phyloP scores from a whole-genome alignment of 2,888 invertebrate genomes.

The Chrysotoxum bicinctum region DNA sequence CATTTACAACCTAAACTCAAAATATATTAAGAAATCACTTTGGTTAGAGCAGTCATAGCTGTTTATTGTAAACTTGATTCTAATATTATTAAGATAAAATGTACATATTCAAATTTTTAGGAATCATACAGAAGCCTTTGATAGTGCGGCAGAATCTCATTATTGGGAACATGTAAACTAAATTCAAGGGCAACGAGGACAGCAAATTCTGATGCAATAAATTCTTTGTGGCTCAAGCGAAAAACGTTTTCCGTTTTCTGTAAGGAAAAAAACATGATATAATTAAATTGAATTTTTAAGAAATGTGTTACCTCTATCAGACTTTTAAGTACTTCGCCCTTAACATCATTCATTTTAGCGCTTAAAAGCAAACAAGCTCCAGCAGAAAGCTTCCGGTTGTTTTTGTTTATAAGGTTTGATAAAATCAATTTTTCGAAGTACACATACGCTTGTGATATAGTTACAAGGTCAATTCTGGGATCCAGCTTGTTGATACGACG shows the following conservation, averaged over 20 bases:
- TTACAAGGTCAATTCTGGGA: constrained; percentile 91
- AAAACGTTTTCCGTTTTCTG: constrained; percentile 96
- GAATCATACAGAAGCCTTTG: constrained; percentile 96
- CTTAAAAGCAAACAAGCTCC: constrained; percentile 96
- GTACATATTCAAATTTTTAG: constrained; percentile 83
- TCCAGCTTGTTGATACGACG: constrained; percentile 94
- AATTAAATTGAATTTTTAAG: not conserved
- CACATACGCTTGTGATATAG: constrained; percentile 98
- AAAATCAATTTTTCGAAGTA: constrained; percentile 98
- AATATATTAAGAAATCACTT: too few relatives aligned
- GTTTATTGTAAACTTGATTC: not conserved
- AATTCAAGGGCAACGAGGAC: constrained; percentile 97
- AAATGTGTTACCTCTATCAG: constrained; percentile 89
- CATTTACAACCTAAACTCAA: too few relatives aligned
- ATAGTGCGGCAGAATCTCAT: constrained; percentile 97
- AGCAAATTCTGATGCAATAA: constrained; percentile 95
- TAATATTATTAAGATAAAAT: not conserved
- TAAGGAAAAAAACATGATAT: constrained; percentile 74
- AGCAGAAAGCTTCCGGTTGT: constrained; percentile 96
- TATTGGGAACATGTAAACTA: constrained; percentile 94
- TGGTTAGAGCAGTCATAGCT: not conserved
- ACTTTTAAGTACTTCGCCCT: constrained; percentile 92
- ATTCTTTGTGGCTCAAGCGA: constrained; percentile 93
- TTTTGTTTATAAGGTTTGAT: constrained; percentile 95
- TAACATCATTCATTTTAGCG: constrained; percentile 98